A percentile compares a stretch with the other conserved stretches of the same genome.
Conservation (phyloP, 2,113 vertebrate species). For the Austrofundulus limnaeus region DNA sequence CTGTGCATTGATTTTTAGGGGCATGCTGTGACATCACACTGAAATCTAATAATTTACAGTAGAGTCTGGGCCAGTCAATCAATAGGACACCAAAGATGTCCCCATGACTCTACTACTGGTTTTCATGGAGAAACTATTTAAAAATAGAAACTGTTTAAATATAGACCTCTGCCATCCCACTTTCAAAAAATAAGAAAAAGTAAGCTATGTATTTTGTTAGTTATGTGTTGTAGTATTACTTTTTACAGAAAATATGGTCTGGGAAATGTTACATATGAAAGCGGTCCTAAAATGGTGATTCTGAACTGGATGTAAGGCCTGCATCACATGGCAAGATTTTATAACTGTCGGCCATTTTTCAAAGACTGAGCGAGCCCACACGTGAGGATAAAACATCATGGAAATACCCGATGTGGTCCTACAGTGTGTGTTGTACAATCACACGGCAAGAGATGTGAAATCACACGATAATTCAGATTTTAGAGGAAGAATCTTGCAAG, state of each 20-base stretch:
- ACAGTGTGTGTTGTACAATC: no score
- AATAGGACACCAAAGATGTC: conserved; percentile 37
- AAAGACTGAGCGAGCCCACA: no score
- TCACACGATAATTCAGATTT: no score
- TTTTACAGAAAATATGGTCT: neutral
- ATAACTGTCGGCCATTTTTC: no score
- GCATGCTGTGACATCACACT: conserved; percentile 47
- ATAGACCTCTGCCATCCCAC: conserved; percentile 18
- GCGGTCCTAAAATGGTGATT: no score
- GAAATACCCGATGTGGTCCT: no score
- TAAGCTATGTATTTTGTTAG: neutral
- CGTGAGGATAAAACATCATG: no score
- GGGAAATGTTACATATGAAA: no score
- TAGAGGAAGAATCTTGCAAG: no score
- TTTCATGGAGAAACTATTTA: conserved; percentile 4
- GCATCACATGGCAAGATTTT: no score
- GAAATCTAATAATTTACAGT: conserved; percentile 53
- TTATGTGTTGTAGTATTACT: neutral
- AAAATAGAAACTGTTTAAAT: conserved; percentile 21
- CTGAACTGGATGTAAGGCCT: no score
- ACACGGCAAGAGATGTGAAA: no score
- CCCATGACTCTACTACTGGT: conserved; percentile 17
- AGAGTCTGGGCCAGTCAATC: conserved; percentile 50
- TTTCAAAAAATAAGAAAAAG: neutral
- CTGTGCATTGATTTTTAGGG: conserved; percentile 51